Conservation (phyloP, 2,113 vertebrate species). For the Anhinga rufa region DNA sequence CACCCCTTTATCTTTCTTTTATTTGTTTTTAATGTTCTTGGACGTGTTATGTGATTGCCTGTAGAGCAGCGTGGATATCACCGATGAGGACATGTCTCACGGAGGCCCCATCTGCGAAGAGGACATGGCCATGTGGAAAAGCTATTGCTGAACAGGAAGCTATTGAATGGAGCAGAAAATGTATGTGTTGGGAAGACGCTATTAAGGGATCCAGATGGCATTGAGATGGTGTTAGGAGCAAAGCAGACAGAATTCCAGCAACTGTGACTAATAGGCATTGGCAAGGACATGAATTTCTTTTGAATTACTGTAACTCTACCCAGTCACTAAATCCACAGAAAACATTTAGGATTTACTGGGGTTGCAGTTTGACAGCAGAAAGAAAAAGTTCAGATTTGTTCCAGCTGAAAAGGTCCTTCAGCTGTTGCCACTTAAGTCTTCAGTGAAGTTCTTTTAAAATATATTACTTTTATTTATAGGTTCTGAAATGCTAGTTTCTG, state of each 20-base stretch:
- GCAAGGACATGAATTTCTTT: conserved; percentile 53
- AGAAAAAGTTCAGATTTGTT: conserved; percentile 57
- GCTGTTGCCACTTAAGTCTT: conserved; percentile 31
- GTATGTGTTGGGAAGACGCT: neutral
- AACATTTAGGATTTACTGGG: conserved; percentile 54
- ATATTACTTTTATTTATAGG: neutral
- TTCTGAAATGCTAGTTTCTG: neutral
- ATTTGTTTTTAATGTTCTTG: neutral
- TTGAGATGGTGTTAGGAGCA: conserved; percentile 1
- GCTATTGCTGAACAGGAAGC: neutral
- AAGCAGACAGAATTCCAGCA: conserved; percentile 42
- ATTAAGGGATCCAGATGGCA: conserved; percentile 43
- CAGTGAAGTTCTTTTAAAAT: neutral
- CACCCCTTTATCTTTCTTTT: neutral
- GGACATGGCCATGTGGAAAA: conserved; percentile 19
- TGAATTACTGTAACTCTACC: conserved; percentile 47
- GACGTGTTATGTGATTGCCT: neutral
- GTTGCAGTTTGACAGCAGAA: conserved; percentile 35
- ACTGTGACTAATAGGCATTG: conserved; percentile 55
- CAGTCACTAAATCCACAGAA: conserved; percentile 55
- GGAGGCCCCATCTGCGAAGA: neutral
- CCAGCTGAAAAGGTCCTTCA: conserved; percentile 38
- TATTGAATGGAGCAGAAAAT: conserved; percentile 34
- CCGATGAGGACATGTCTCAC: neutral
- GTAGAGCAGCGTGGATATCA: neutral